A percentile compares a stretch with the other conserved stretches of the same genome.
Conservation (phyloP, 2,888 invertebrate species). For the Heliconius ethilla region DNA sequence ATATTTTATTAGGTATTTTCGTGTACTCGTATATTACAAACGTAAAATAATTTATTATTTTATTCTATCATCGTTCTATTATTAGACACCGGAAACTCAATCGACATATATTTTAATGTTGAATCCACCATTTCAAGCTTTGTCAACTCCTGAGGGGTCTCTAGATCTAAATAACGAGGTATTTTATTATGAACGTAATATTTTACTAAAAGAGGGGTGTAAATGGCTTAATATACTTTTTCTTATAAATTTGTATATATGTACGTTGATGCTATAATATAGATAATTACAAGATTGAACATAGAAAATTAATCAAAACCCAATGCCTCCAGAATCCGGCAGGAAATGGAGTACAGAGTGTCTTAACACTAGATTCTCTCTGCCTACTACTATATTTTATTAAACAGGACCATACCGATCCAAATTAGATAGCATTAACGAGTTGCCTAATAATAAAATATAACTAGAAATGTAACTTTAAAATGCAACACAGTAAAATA, state of each 20-base stretch:
- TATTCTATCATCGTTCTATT: not conserved
- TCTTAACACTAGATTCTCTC: too few relatives aligned
- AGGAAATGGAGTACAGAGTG: too few relatives aligned
- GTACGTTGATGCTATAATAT: not conserved
- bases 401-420: too few relatives aligned
- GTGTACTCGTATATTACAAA: not conserved
- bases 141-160: not conserved
- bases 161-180: not conserved
- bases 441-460: not conserved
- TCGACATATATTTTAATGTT: not conserved
- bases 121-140: not conserved
- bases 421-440: too few relatives aligned
- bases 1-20: too few relatives aligned
- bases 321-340: too few relatives aligned
- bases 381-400: too few relatives aligned
- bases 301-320: too few relatives aligned
- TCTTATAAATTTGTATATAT: not conserved
- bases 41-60: not conserved
- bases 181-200: too few relatives aligned
- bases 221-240: not conserved
- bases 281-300: not conserved
- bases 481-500: constrained; percentile 49
- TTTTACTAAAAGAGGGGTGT: not conserved
- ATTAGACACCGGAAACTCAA: constrained; percentile 6
- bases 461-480: not conserved